Conservation (phyloP, 2,113 vertebrate species). For the Chiloscyllium plagiosum region DNA sequence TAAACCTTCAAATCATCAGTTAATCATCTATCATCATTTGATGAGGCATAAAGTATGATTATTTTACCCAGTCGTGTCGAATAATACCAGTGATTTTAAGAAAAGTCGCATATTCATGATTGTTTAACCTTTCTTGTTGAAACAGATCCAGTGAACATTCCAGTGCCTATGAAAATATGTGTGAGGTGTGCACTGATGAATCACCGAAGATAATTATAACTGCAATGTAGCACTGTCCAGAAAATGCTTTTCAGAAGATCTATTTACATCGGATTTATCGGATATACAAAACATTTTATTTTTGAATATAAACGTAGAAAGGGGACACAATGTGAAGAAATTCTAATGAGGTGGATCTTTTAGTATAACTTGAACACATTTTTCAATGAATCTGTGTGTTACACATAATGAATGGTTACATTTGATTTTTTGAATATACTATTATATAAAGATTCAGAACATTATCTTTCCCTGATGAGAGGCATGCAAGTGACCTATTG, state of each 20-base stretch:
- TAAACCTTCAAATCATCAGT: background rate
- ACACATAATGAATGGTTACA: background rate
- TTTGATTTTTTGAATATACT: background rate
- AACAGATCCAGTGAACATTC: conserved; percentile 28
- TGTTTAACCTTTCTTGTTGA: background rate
- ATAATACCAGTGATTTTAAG: background rate
- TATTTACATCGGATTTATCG: background rate
- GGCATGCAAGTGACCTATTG: background rate
- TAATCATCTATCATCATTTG: background rate
- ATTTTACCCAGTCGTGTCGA: background rate
- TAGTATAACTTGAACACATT: background rate
- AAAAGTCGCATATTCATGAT: background rate
- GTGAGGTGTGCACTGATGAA: background rate
- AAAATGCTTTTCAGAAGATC: background rate
- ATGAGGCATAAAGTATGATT: background rate
- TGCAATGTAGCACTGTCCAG: background rate
- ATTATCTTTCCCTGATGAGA: background rate
- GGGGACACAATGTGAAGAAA: background rate
- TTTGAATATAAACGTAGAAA: background rate
- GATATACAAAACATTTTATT: background rate
- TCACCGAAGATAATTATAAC: conserved; percentile 22
- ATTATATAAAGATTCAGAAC: background rate
- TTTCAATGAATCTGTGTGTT: background rate
- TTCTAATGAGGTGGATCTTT: background rate
- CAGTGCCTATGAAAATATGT: conserved; percentile 8